Percentiles rank a stretch among this genome's conserved stretches.
Conservation (phyloP, 1,140 invertebrate genomes). For the Eufriesea mexicana region DNA sequence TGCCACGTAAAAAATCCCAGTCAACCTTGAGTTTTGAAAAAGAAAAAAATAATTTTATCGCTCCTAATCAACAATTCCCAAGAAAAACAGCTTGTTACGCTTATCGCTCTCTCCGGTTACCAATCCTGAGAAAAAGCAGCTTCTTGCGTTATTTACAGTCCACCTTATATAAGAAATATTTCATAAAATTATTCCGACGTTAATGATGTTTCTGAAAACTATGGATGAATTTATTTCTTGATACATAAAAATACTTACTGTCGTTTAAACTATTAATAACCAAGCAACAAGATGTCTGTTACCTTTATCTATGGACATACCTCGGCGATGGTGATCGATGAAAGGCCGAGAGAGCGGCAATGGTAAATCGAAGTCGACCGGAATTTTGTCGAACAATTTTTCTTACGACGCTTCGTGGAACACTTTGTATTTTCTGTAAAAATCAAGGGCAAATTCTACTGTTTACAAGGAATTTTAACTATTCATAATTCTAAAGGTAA, state of each 20-base stretch:
- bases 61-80: neutral
- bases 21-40: neutral
- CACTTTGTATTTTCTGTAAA: neutral
- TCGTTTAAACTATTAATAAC: neutral
- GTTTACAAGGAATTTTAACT: constrained; percentile 31
- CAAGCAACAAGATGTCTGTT: constrained; percentile 14
- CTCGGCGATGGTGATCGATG: neutral
- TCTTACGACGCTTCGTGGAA: no score
- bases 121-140: neutral
- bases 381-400: neutral
- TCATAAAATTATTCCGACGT: neutral
- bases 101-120: neutral
- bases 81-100: neutral
- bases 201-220: neutral
- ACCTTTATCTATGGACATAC: constrained; percentile 12
- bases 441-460: neutral
- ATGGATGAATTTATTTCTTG: neutral
- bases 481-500: neutral
- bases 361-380: neutral
- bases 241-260: neutral
- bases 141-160: neutral
- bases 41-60: neutral
- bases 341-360: neutral
- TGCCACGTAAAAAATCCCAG: neutral
- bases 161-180: neutral